Evolutionary conservation across 2,113 vertebrate genomes (phyloP).

Genomic region (Mustela lutreola): DNA sequence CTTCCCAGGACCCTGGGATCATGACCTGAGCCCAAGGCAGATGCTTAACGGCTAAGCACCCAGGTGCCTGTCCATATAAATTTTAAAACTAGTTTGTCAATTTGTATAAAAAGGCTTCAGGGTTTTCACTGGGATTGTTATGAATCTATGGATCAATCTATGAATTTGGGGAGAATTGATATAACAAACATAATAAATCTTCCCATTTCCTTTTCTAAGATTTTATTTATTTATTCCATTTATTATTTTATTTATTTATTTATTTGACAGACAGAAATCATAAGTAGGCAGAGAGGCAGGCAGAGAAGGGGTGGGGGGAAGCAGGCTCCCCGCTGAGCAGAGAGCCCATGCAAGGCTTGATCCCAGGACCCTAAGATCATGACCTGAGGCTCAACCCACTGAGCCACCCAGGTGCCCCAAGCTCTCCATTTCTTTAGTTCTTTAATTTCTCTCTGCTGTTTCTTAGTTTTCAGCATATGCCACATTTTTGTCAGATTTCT

Average conservation of each 20-base stretch:
- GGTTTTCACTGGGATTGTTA: background rate
- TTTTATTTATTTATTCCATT: no score
- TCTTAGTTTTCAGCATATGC: background rate
- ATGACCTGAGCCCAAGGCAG: no score
- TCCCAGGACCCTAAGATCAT: no score
- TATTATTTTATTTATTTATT: no score
- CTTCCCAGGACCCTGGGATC: no score
- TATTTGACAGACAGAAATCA: no score
- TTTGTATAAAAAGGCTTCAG: background rate
- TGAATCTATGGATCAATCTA: background rate
- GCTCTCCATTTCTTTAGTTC: background rate
- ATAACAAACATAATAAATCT: background rate
- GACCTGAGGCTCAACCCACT: no score
- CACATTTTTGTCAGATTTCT: background rate
- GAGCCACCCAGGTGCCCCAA: background rate
- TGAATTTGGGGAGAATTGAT: background rate
- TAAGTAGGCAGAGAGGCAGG: no score
- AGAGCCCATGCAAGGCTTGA: no score
- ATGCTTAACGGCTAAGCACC: no score
- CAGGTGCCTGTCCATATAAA: background rate
- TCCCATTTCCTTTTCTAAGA: background rate
- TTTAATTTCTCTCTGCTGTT: background rate
- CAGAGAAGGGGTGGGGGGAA: no score
- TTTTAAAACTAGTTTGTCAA: background rate
- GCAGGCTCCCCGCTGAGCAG: no score